phyloP scores from a whole-genome alignment of 2,888 invertebrate species.

The Rhagonycha fulva region DNA sequence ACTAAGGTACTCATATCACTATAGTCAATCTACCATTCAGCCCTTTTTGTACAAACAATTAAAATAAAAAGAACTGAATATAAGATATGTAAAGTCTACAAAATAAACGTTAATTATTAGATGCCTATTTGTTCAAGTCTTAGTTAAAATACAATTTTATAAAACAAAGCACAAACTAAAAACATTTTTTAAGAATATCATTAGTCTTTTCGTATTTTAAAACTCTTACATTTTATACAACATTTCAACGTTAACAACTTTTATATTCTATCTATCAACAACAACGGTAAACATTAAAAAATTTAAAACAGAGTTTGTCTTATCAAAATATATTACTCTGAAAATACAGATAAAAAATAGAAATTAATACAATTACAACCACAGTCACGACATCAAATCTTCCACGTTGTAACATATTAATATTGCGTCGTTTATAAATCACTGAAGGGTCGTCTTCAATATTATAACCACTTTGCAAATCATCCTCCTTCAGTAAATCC shows the following conservation, averaged over 20 bases:
- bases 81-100: background rate
- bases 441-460: background rate
- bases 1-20: slow-evolving; percentile 1
- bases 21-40: background rate
- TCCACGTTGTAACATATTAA: background rate
- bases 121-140: background rate
- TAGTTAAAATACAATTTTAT: background rate
- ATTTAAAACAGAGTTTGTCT: slow-evolving; percentile 22
- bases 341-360: slow-evolving; percentile 41
- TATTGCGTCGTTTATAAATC: background rate
- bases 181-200: background rate
- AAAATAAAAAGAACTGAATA: slow-evolving; percentile 7
- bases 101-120: background rate
- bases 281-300: background rate
- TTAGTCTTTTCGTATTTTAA: background rate
- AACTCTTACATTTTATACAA: background rate
- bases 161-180: background rate
- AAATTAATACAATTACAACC: slow-evolving; percentile 42
- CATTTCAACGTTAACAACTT: background rate
- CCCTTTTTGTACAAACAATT: background rate
- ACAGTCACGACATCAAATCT: slow-evolving; percentile 38
- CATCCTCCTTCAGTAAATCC: background rate
- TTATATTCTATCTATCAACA: background rate
- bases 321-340: slow-evolving; percentile 31
- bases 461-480: background rate